Conservation (phyloP, 2,113 vertebrate genomes). For the Bothrops jararaca region DNA sequence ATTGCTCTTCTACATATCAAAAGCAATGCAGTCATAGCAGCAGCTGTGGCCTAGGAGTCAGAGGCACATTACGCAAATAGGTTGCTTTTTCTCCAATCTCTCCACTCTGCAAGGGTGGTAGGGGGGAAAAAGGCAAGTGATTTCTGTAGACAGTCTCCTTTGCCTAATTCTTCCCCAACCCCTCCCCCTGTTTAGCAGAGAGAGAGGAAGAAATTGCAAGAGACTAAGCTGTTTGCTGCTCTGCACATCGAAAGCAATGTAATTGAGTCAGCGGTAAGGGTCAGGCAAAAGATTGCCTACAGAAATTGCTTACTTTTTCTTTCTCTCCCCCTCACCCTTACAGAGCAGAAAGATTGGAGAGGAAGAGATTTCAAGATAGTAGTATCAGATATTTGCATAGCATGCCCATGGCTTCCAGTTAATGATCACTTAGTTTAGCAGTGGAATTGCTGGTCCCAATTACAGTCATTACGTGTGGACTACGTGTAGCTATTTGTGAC, state of each 20-base stretch:
- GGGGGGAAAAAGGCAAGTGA: not conserved
- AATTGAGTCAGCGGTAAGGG: not conserved
- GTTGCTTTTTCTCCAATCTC: not conserved
- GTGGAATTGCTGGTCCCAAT: not conserved
- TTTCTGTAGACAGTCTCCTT: not conserved
- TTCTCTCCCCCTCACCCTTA: not conserved
- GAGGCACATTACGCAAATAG: not conserved
- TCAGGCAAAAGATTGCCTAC: not conserved
- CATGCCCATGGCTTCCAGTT: not conserved
- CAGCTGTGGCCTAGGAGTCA: not conserved
- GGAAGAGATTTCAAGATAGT: not conserved
- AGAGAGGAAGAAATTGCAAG: not conserved
- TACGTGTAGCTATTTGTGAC: not conserved
- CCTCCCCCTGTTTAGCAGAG: not conserved
- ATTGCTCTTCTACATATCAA: not conserved
- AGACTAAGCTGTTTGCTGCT: not conserved
- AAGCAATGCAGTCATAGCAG: not conserved
- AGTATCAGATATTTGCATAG: not conserved
- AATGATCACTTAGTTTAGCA: not conserved
- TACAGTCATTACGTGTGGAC: not conserved
- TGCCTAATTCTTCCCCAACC: not conserved
- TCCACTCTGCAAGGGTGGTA: not conserved
- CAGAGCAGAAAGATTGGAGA: not conserved
- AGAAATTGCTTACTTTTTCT: not conserved
- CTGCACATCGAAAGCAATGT: not conserved